Conservation (phyloP, 2,888 invertebrate genomes). For the Diaprepes abbreviatus region DNA sequence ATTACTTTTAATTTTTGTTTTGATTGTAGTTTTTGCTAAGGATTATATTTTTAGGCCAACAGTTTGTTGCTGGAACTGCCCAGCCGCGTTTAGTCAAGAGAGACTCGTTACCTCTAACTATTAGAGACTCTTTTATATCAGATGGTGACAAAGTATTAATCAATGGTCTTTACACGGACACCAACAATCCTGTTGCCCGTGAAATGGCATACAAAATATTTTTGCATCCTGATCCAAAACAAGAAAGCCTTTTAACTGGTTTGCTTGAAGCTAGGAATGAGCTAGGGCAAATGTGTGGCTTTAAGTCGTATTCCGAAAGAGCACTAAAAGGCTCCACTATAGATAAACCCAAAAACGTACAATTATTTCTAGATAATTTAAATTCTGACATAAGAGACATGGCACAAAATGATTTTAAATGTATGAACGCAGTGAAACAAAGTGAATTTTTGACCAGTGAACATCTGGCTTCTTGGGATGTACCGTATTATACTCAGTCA, state of each 20-base stretch:
- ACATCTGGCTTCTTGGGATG: constrained; percentile 83
- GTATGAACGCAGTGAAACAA: constrained; percentile 83
- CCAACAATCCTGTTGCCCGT: constrained; percentile 81
- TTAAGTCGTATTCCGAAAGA: constrained; percentile 89
- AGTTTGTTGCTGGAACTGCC: constrained; percentile 83
- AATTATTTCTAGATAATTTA: constrained; percentile 83
- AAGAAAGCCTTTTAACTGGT: constrained; percentile 81
- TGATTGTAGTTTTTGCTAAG: no score
- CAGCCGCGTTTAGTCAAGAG: constrained; percentile 78
- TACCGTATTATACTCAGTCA: constrained; percentile 85
- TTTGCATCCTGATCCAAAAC: constrained; percentile 82
- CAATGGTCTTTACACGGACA: constrained; percentile 87
- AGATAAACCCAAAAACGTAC: constrained; percentile 84
- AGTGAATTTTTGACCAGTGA: constrained; percentile 54
- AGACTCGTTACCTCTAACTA: constrained; percentile 77
- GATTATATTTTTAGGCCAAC: constrained; percentile 84
- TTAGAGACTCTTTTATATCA: constrained; percentile 79
- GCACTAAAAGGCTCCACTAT: constrained; percentile 91
- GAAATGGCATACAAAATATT: constrained; percentile 92
- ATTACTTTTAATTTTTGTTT: constrained; percentile 3
- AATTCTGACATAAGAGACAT: constrained; percentile 78
- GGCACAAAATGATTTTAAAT: constrained; percentile 81
- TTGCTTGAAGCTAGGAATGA: constrained; percentile 82
- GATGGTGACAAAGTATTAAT: constrained; percentile 83
- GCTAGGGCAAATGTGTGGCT: constrained; percentile 91